phyloP scores from a whole-genome alignment of 2,113 vertebrate genomes.

The Ailurus styani region DNA sequence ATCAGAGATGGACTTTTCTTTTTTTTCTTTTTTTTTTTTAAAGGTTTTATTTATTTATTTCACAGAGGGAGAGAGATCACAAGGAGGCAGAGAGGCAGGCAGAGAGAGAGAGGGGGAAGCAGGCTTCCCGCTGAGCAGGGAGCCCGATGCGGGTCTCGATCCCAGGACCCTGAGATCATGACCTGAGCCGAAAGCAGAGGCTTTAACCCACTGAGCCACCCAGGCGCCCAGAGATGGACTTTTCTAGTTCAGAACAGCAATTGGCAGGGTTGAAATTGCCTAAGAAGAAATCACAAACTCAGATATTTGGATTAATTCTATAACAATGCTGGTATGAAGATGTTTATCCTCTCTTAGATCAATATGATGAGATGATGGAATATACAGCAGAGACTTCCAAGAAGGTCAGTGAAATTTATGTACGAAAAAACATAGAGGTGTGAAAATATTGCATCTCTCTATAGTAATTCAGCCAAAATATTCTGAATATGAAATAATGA shows the following conservation, averaged over 20 bases:
- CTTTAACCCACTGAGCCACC: too few relatives aligned
- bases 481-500: not conserved
- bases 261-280: not conserved
- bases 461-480: not conserved
- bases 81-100: too few relatives aligned
- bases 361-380: not conserved
- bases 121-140: too few relatives aligned
- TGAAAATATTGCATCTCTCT: not conserved
- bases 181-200: too few relatives aligned
- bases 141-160: too few relatives aligned
- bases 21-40: too few relatives aligned
- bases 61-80: too few relatives aligned
- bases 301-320: not conserved
- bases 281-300: not conserved
- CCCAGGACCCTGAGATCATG: too few relatives aligned
- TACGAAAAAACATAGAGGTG: not conserved
- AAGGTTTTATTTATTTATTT: too few relatives aligned
- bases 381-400: not conserved
- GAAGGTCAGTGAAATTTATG: not conserved
- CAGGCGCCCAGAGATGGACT: not conserved
- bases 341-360: not conserved
- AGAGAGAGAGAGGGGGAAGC: too few relatives aligned
- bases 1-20: not conserved
- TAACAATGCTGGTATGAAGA: not conserved
- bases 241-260: not conserved